These are phyloP conservation scores for Scytalopus superciliaris DNA, from an alignment of 2,113 vertebrate genomes.

Conservation along the genomic window DNA sequence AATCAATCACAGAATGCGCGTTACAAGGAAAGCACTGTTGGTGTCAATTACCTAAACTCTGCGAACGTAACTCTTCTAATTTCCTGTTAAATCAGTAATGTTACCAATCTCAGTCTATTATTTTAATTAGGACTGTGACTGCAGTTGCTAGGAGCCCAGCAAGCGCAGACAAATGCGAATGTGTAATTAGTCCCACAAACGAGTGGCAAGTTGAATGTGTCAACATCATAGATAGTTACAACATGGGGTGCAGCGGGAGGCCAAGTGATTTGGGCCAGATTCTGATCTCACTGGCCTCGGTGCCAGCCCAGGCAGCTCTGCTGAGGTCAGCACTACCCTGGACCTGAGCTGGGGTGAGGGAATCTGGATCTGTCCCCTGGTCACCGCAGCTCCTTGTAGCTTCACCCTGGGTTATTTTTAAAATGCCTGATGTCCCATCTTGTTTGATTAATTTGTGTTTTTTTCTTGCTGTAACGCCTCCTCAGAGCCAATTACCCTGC, in stretches of 20 bases:
- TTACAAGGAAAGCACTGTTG: constrained; percentile 72
- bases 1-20: constrained; percentile 71
- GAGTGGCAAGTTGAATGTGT: constrained; percentile 68
- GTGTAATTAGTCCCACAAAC: constrained; percentile 68
- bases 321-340: not conserved
- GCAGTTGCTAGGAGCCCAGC: constrained; percentile 68
- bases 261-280: constrained; percentile 14
- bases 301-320: not conserved
- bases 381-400: not conserved
- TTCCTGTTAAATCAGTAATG: constrained; percentile 78
- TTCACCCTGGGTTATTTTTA: constrained; percentile 27
- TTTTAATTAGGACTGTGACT: constrained; percentile 76
- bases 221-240: constrained; percentile 46
- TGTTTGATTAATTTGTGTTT: not conserved
- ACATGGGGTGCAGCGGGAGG: constrained; percentile 7
- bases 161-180: constrained; percentile 68
- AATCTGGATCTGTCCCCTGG: not conserved
- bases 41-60: constrained; percentile 75
- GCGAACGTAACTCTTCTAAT: constrained; percentile 73
- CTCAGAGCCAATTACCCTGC: not conserved
- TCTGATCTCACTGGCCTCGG: not conserved
- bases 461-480: not conserved
- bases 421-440: constrained; percentile 14
- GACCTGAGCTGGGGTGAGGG: not conserved
- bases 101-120: constrained; percentile 74